Percentiles rank a stretch among this genome's conserved stretches.
These are phyloP conservation scores for Knipowitschia caucasica DNA, from an alignment of 2,797 vertebrate species.

Conservation along the genomic window DNA sequence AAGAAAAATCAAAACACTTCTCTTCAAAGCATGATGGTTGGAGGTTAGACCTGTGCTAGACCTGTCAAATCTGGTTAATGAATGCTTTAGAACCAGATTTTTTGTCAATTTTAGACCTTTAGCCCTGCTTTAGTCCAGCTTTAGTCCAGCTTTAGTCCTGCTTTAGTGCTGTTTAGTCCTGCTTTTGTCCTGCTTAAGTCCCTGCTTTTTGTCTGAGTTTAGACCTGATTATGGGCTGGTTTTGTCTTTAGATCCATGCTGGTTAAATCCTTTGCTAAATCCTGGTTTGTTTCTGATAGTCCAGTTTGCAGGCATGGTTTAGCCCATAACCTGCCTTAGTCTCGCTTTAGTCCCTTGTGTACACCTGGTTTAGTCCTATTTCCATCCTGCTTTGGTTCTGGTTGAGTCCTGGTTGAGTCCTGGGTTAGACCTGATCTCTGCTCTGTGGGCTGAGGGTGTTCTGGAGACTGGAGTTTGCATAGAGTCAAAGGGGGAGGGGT, in stretches of 20 bases:
- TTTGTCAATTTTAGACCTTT: background rate
- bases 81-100: background rate
- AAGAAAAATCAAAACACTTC: constrained; percentile 29
- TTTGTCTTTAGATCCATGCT: background rate
- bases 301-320: background rate
- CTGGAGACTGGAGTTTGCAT: background rate
- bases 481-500: background rate
- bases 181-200: background rate
- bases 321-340: background rate
- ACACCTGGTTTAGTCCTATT: background rate
- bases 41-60: background rate
- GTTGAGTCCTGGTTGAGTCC: background rate
- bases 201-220: background rate
- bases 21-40: background rate
- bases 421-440: background rate
- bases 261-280: too few species aligned
- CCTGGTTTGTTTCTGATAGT: background rate
- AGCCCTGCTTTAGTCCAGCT: background rate
- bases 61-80: background rate
- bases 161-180: background rate
- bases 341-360: background rate
- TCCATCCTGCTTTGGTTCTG: background rate
- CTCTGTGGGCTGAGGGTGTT: background rate
- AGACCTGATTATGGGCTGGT: background rate
- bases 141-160: background rate